A percentile compares a stretch with the other conserved stretches of the same genome.
Evolutionary conservation across 2,113 vertebrate species (phyloP).

Genomic region (Catagonus wagneri): DNA sequence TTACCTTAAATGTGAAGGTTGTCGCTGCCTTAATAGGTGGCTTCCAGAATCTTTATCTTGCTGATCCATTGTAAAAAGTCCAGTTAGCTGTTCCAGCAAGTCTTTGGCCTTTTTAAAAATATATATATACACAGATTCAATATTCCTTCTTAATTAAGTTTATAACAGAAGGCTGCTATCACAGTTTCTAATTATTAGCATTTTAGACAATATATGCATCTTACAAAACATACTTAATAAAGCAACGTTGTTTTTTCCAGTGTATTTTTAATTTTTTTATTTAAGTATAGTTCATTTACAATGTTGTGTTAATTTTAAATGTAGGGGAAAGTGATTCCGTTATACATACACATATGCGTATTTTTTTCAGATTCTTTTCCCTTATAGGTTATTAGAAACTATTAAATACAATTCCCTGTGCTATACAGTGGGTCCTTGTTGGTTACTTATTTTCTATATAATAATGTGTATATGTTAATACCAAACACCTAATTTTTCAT

Average conservation of each 20-base stretch:
- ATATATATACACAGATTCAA: neutral
- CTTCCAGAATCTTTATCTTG: slow-evolving; percentile 57
- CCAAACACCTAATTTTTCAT: no score
- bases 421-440: no score
- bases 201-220: neutral
- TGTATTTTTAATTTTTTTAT: no score
- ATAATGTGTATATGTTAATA: no score
- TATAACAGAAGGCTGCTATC: neutral
- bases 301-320: no score
- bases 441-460: no score
- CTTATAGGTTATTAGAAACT: no score
- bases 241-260: neutral
- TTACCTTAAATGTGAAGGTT: slow-evolving; percentile 58
- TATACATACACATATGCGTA: no score
- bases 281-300: no score
- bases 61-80: slow-evolving; percentile 50
- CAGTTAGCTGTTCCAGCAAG: neutral
- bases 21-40: neutral
- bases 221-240: neutral
- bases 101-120: slow-evolving; percentile 20
- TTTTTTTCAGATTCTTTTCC: no score
- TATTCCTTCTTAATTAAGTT: neutral
- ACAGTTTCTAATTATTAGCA: slow-evolving; percentile 11
- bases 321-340: no score
- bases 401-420: no score